Conservation (phyloP, 30 jellyfish, hydroid and myxozoan genomes). For the Chrysaora quinquecirrha region DNA sequence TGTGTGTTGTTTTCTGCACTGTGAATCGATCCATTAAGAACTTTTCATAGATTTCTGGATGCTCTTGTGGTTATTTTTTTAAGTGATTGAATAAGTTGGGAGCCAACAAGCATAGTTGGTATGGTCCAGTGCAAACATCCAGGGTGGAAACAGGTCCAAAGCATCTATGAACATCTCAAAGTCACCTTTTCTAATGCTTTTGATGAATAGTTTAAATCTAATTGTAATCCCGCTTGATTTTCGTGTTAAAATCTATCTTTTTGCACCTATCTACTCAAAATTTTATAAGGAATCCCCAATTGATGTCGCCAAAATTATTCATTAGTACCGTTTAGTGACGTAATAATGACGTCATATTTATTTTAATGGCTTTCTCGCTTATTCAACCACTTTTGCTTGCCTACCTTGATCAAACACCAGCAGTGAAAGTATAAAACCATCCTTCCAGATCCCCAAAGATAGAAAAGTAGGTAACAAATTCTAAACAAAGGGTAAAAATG, state of each 20-base stretch:
- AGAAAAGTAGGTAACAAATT: constrained; percentile 18
- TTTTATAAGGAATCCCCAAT: constrained; percentile 14
- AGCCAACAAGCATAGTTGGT: too few relatives aligned
- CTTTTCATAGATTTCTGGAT: too few relatives aligned
- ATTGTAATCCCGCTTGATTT: constrained; percentile 35
- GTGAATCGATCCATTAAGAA: too few relatives aligned
- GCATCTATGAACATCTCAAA: too few relatives aligned
- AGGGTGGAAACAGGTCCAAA: too few relatives aligned
- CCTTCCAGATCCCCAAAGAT: constrained; percentile 11
- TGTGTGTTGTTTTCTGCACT: too few relatives aligned
- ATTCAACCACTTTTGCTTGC: constrained; percentile 31
- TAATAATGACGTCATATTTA: constrained; percentile 16
- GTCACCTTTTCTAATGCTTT: too few relatives aligned
- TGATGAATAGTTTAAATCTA: constrained; percentile 20
- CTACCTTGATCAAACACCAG: constrained; percentile 10
- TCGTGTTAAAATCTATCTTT: constrained; percentile 20
- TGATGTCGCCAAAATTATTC: constrained; percentile 21
- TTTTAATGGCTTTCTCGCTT: constrained; percentile 18
- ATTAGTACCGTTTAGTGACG: constrained; percentile 1
- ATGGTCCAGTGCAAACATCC: too few relatives aligned
- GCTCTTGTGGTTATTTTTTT: too few relatives aligned
- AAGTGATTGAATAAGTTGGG: too few relatives aligned
- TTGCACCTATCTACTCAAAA: constrained; percentile 34
- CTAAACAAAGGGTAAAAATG: constrained; percentile 23
- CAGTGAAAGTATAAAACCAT: constrained; percentile 17